Evolutionary conservation across 2,797 vertebrate genomes (phyloP).

Genomic region (Pseudochaenichthys georgianus): DNA sequence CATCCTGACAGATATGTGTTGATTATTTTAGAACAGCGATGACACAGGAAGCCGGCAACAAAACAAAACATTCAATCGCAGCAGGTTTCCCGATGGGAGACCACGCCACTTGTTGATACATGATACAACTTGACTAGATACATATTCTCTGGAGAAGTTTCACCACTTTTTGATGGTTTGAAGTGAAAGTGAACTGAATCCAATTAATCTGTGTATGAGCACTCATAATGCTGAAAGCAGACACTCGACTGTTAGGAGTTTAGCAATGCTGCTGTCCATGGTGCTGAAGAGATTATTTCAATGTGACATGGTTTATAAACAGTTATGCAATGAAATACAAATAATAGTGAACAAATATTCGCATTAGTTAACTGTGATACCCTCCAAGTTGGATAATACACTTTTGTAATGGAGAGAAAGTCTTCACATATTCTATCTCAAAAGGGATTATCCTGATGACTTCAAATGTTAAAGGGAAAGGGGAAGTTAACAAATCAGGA

Average conservation of each 20-base stretch:
- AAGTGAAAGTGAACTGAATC: constrained; percentile 20
- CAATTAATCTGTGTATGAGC: background rate
- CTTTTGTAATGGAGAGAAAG: too few relatives aligned
- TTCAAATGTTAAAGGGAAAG: background rate
- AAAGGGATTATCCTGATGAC: background rate
- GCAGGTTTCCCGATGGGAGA: constrained; percentile 39
- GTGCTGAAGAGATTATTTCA: constrained; percentile 36
- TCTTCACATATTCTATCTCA: too few relatives aligned
- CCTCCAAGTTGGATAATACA: background rate
- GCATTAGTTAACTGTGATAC: background rate
- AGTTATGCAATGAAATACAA: background rate
- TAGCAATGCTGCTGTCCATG: constrained; percentile 40
- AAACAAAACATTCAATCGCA: constrained; percentile 36
- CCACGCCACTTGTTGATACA: constrained; percentile 6
- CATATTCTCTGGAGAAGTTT: constrained; percentile 21
- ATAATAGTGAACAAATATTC: background rate
- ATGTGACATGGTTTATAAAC: background rate
- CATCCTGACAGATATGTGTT: constrained; percentile 62
- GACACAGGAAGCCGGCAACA: constrained; percentile 41
- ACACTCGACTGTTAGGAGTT: background rate
- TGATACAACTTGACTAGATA: constrained; percentile 28
- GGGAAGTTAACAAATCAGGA: background rate
- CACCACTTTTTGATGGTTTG: constrained; percentile 31
- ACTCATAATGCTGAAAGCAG: background rate
- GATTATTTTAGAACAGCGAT: constrained; percentile 51